phyloP scores from a whole-genome alignment of 2,797 vertebrate species.

The Gymnodraco acuticeps region DNA sequence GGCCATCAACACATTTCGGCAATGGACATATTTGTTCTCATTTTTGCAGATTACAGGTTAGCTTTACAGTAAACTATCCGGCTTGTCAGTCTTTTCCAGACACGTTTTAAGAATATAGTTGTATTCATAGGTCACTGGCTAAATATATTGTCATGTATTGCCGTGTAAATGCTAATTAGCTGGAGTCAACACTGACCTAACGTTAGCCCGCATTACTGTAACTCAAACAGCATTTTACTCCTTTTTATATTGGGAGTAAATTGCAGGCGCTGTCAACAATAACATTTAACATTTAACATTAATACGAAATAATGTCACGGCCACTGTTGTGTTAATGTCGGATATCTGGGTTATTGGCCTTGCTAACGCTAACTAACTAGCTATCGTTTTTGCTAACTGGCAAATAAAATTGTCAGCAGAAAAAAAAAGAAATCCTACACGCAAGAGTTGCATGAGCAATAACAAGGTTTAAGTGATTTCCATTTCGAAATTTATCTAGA shows the following conservation, averaged over 20 bases:
- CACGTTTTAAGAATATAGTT: slow-evolving; percentile 54
- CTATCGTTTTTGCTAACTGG: slow-evolving; percentile 67
- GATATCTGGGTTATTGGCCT: slow-evolving; percentile 56
- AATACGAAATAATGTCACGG: slow-evolving; percentile 24
- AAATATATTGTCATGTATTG: slow-evolving; percentile 67
- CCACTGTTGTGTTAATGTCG: slow-evolving; percentile 22
- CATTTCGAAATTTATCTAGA: background rate
- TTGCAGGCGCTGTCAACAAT: slow-evolving; percentile 6
- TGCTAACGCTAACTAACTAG: slow-evolving; percentile 52
- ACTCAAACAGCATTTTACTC: slow-evolving; percentile 34
- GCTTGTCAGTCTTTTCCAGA: slow-evolving; percentile 1
- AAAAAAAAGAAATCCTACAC: slow-evolving; percentile 35
- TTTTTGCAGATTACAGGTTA: slow-evolving; percentile 6
- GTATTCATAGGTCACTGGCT: slow-evolving; percentile 57
- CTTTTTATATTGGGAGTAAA: slow-evolving; percentile 8
- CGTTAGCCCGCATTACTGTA: slow-evolving; percentile 33
- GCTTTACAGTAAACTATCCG: background rate
- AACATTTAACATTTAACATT: background rate
- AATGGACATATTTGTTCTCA: slow-evolving; percentile 4
- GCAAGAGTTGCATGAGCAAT: slow-evolving; percentile 2
- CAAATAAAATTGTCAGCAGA: slow-evolving; percentile 70
- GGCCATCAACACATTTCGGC: slow-evolving; percentile 61
- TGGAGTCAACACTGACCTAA: slow-evolving; percentile 54
- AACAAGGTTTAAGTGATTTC: slow-evolving; percentile 1
- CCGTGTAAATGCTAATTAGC: slow-evolving; percentile 63